phyloP scores from a whole-genome alignment of 2,888 invertebrate genomes.

The Subacronicta megacephala region DNA sequence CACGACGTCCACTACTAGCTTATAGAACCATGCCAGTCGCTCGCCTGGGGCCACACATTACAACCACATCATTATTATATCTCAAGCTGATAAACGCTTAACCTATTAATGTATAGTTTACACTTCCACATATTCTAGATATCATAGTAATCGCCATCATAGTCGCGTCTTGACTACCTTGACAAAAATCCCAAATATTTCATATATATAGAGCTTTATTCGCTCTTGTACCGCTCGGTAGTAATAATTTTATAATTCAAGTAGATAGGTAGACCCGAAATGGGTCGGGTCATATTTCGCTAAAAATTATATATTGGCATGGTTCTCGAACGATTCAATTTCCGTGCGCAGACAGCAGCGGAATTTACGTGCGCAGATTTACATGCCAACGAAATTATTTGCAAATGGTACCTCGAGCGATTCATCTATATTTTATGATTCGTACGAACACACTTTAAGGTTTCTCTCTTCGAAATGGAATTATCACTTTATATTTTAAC shows the following conservation, averaged over 20 bases:
- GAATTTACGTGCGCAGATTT: conserved; percentile 88
- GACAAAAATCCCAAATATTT: conserved; percentile 10
- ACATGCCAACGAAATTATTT: conserved; percentile 87
- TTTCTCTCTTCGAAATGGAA: conserved; percentile 62
- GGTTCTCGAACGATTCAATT: conserved; percentile 87
- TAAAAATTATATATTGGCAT: conserved; percentile 83
- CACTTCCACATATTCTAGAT: background rate
- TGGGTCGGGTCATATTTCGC: conserved; percentile 69
- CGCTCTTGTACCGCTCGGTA: conserved; percentile 22
- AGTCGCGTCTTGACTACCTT: background rate
- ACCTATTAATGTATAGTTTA: conserved; percentile 1
- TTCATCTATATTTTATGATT: conserved; percentile 82
- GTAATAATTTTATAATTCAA: conserved; percentile 51
- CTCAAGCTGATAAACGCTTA: conserved; percentile 40
- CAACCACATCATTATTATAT: conserved; percentile 52
- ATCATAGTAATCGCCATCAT: background rate
- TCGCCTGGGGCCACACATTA: conserved; percentile 59
- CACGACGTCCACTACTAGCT: conserved; percentile 71
- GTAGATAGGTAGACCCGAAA: conserved; percentile 51
- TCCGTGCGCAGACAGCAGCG: conserved; percentile 86
- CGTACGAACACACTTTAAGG: conserved; percentile 67
- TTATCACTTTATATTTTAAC: conserved; percentile 61
- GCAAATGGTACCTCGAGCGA: conserved; percentile 81
- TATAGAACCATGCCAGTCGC: conserved; percentile 57
- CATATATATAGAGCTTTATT: conserved; percentile 24